These are phyloP conservation scores for Aphodius sticticus DNA, from an alignment of 2,888 invertebrate species.

Conservation along the genomic window DNA sequence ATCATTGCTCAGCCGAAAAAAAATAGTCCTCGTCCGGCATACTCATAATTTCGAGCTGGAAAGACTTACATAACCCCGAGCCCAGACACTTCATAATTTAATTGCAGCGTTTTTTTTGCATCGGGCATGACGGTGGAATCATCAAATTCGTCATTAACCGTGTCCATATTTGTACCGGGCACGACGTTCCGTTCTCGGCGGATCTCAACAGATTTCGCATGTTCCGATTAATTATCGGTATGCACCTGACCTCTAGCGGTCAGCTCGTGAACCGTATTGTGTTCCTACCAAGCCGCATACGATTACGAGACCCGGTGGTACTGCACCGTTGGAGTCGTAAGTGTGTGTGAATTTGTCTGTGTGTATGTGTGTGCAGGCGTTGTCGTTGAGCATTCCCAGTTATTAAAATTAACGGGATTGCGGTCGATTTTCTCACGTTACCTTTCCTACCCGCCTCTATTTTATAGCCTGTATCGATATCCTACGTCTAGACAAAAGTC, in stretches of 20 bases:
- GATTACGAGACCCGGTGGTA: conserved; percentile 25
- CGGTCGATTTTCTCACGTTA: conserved; percentile 33
- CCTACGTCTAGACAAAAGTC: conserved; percentile 15
- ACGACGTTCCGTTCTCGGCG: not conserved
- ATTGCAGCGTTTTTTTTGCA: not conserved
- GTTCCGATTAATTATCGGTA: conserved; percentile 36
- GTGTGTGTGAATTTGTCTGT: not conserved
- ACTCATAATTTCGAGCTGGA: not conserved
- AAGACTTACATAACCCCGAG: not conserved
- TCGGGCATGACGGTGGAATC: not conserved
- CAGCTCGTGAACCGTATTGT: conserved; percentile 38
- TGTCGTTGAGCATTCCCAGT: conserved; percentile 17
- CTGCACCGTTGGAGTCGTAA: not conserved
- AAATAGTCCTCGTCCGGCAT: not conserved
- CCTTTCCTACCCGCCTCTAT: conserved; percentile 22
- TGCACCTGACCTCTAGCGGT: conserved; percentile 39
- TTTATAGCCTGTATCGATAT: conserved; percentile 21
- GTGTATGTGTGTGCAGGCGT: not conserved
- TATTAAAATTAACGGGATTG: conserved; percentile 33
- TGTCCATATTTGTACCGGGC: not conserved
- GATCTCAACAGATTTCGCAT: conserved; percentile 29
- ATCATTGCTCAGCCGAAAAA: not conserved
- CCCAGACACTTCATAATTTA: not conserved
- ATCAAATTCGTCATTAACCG: not conserved
- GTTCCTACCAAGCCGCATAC: conserved; percentile 32